Evolutionary conservation across 2,113 vertebrate genomes (phyloP).

Genomic region (Atrichornis clamosus): DNA sequence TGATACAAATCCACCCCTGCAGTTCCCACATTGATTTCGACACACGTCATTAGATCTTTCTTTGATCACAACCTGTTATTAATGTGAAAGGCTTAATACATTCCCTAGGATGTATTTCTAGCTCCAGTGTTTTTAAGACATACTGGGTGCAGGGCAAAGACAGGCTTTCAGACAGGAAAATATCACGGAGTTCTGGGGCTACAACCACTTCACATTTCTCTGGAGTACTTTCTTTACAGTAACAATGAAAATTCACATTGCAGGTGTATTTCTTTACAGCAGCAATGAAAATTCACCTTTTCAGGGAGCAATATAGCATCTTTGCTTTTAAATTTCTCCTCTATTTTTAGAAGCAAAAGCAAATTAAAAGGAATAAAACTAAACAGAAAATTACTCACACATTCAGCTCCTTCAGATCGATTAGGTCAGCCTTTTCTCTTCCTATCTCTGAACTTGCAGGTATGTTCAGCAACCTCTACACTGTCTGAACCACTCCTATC

Average conservation of each 20-base stretch:
- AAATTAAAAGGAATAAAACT: not conserved
- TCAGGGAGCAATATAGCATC: not conserved
- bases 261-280: not conserved
- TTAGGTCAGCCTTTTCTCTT: not conserved
- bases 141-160: not conserved
- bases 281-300: not conserved
- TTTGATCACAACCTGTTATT: slow-evolving; percentile 34
- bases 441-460: not conserved
- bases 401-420: not conserved
- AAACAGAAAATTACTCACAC: not conserved
- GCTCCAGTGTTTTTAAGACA: not conserved
- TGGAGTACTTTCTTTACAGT: not conserved
- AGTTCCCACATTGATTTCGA: not conserved
- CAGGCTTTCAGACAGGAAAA: not conserved
- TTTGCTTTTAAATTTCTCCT: not conserved
- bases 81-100: slow-evolving; percentile 1
- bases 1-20: not conserved
- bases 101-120: not conserved
- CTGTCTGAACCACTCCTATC: not conserved
- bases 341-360: not conserved
- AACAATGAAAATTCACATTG: not conserved
- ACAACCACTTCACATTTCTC: not conserved
- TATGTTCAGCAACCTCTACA: not conserved
- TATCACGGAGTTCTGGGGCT: not conserved
- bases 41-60: not conserved